Evolutionary conservation across 2,888 invertebrate species (phyloP).

Genomic region (Aelia acuminata): DNA sequence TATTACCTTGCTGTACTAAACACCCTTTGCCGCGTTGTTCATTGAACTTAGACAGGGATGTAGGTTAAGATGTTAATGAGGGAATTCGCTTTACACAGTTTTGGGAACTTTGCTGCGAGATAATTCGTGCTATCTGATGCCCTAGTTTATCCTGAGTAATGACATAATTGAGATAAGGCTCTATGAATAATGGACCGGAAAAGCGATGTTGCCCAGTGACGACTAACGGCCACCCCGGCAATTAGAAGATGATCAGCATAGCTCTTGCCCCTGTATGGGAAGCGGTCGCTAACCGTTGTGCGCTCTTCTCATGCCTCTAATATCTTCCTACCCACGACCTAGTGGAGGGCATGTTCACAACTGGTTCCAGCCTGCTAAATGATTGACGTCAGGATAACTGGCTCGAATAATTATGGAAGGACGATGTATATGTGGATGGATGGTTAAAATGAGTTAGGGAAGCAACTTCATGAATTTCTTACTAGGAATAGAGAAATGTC

Average conservation of each 20-base stretch:
- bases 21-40: too few relatives aligned
- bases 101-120: background rate
- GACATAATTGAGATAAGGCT: conserved; percentile 23
- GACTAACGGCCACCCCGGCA: background rate
- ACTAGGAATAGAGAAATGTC: background rate
- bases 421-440: background rate
- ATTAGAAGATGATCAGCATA: background rate
- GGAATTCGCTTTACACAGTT: background rate
- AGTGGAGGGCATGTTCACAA: background rate
- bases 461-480: background rate
- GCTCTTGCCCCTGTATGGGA: background rate
- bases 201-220: background rate
- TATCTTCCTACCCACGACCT: background rate
- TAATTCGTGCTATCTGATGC: background rate
- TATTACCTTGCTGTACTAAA: too few relatives aligned
- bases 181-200: background rate
- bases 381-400: background rate
- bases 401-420: background rate
- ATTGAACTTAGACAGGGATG: background rate
- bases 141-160: background rate
- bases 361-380: background rate
- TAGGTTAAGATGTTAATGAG: background rate
- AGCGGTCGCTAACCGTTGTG: background rate
- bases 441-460: background rate
- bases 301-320: background rate